Conservation (phyloP, 2,797 vertebrate species). For the Sebastes steindachneri region DNA sequence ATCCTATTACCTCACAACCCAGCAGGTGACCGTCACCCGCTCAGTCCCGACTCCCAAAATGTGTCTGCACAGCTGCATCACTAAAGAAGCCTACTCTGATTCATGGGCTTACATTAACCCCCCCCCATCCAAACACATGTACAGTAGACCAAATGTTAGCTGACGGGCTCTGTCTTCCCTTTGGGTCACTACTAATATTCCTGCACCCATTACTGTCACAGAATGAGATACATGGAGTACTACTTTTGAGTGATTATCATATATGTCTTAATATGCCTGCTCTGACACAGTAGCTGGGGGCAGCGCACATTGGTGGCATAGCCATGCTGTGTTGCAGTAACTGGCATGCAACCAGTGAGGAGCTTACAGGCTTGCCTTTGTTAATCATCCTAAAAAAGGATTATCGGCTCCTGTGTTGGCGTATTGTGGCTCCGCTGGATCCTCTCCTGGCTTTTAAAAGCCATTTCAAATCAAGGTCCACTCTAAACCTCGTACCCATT, state of each 20-base stretch:
- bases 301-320: neutral
- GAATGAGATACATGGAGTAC: slow-evolving; percentile 32
- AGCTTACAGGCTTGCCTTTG: slow-evolving; percentile 50
- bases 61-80: slow-evolving; percentile 19
- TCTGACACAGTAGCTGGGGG: neutral
- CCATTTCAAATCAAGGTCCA: slow-evolving; percentile 46
- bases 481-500: slow-evolving; percentile 47
- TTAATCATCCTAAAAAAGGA: slow-evolving; percentile 68
- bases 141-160: neutral
- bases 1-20: slow-evolving; percentile 27
- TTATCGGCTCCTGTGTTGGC: slow-evolving; percentile 46
- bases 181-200: slow-evolving; percentile 24
- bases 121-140: neutral
- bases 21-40: slow-evolving; percentile 7
- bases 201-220: slow-evolving; percentile 17
- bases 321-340: neutral
- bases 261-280: neutral
- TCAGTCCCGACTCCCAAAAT: neutral
- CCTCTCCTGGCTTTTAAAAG: slow-evolving; percentile 37
- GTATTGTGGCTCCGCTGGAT: slow-evolving; percentile 37
- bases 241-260: slow-evolving; percentile 1
- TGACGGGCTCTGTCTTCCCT: neutral
- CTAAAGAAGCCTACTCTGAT: slow-evolving; percentile 26
- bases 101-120: slow-evolving; percentile 7
- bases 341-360: slow-evolving; percentile 27